Percentiles rank a stretch among this genome's conserved stretches.
phyloP scores from a whole-genome alignment of 2,888 invertebrate species.

The Leptinotarsa peninsularis region DNA sequence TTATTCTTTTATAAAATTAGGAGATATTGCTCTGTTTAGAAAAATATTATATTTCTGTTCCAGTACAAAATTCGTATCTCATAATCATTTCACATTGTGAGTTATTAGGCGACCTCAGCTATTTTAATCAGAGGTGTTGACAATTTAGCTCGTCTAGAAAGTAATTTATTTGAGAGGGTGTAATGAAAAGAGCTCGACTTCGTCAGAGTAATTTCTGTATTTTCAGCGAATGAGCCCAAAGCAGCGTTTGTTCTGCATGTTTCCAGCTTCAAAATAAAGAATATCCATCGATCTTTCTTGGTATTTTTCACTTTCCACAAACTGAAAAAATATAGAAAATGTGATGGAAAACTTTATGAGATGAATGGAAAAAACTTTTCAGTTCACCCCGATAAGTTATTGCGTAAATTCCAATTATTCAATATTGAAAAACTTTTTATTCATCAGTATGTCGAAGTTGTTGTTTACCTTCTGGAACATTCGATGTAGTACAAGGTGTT shows the following conservation, averaged over 20 bases:
- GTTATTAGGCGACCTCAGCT: background rate
- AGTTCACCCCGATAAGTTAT: too few relatives aligned
- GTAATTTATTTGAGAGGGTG: slow-evolving; percentile 24
- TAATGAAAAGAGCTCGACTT: slow-evolving; percentile 16
- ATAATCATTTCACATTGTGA: slow-evolving; percentile 2
- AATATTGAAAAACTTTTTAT: too few relatives aligned
- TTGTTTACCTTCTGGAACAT: too few relatives aligned
- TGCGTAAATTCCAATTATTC: too few relatives aligned
- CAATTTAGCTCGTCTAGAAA: slow-evolving; percentile 1
- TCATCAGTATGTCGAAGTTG: too few relatives aligned
- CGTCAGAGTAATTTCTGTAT: background rate
- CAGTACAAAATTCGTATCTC: background rate
- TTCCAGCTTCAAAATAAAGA: background rate
- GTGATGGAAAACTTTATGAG: too few relatives aligned
- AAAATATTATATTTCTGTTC: background rate
- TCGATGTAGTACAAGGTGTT: too few relatives aligned
- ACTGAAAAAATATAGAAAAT: too few relatives aligned
- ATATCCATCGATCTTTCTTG: background rate
- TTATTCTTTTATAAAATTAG: too few relatives aligned
- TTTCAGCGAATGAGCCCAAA: background rate
- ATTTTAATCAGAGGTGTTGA: slow-evolving; percentile 22
- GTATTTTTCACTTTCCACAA: too few relatives aligned
- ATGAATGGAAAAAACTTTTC: too few relatives aligned
- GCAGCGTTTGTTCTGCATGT: background rate
- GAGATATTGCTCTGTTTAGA: background rate